Evolutionary conservation across 1,140 invertebrate species (phyloP).

Genomic region (Pogonomyrmex californicus): DNA sequence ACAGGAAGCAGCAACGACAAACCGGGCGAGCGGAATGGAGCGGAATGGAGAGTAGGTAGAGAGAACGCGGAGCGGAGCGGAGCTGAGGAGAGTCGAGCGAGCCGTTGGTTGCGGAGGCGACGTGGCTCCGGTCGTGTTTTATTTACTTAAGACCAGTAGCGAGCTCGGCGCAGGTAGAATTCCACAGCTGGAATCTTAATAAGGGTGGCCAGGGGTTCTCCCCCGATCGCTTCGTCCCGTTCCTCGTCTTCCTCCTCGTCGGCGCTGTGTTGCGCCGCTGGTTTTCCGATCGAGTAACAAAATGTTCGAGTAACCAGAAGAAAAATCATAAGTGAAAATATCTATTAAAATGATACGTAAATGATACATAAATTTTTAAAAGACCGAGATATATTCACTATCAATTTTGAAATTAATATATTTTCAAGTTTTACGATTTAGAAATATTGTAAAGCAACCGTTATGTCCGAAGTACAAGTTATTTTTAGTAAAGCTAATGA

Average conservation of each 20-base stretch:
- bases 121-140: slow-evolving; percentile 84
- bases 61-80: slow-evolving; percentile 9
- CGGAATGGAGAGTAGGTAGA: slow-evolving; percentile 49
- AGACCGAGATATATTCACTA: background rate
- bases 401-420: background rate
- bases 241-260: background rate
- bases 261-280: slow-evolving; percentile 21
- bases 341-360: background rate
- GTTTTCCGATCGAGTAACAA: background rate
- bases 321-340: background rate
- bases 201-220: slow-evolving; percentile 86
- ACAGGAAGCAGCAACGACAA: slow-evolving; percentile 69
- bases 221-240: slow-evolving; percentile 51
- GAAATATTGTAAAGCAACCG: background rate
- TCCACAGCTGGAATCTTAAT: slow-evolving; percentile 87
- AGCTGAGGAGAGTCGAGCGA: slow-evolving; percentile 46
- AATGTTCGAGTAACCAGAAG: background rate
- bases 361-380: background rate
- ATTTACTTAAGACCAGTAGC: slow-evolving; percentile 87
- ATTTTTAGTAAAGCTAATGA: background rate
- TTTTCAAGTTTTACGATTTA: background rate
- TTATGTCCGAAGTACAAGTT: background rate
- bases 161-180: slow-evolving; percentile 85
- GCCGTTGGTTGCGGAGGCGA: slow-evolving; percentile 78
- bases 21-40: slow-evolving; percentile 37